Evolutionary conservation across 2,888 invertebrate species (phyloP).

Genomic region (Ramazzottius varieornatus): DNA sequence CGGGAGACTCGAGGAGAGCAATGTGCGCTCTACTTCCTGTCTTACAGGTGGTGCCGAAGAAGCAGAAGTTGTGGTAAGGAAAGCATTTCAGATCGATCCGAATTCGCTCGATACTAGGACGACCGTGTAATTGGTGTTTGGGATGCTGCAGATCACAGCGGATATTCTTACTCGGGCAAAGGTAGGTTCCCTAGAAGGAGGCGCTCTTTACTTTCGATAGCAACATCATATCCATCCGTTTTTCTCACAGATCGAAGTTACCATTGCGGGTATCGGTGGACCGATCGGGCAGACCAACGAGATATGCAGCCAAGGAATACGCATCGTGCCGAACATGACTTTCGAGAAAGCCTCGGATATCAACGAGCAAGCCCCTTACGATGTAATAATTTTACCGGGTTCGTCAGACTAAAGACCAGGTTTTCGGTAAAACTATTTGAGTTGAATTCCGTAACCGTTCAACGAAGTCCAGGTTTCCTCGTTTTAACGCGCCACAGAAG

Average conservation of each 20-base stretch:
- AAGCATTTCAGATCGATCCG: no score
- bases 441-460: no score
- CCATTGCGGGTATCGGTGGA: background rate
- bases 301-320: background rate
- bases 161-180: background rate
- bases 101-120: no score
- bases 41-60: background rate
- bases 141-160: background rate
- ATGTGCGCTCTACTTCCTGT: background rate
- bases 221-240: background rate
- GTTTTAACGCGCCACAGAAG: no score
- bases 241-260: background rate
- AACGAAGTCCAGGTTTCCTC: no score
- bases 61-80: constrained; percentile 1
- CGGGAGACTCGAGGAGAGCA: background rate
- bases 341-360: background rate
- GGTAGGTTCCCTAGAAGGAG: background rate
- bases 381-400: background rate
- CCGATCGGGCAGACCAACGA: no score
- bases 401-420: background rate
- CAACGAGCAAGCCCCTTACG: background rate
- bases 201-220: background rate
- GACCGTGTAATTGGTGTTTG: no score
- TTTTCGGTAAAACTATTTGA: no score
- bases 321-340: background rate